Base-by-base conservation (phyloP, 2,113 vertebrate species). In the Marcusenius ussheri region DNA sequence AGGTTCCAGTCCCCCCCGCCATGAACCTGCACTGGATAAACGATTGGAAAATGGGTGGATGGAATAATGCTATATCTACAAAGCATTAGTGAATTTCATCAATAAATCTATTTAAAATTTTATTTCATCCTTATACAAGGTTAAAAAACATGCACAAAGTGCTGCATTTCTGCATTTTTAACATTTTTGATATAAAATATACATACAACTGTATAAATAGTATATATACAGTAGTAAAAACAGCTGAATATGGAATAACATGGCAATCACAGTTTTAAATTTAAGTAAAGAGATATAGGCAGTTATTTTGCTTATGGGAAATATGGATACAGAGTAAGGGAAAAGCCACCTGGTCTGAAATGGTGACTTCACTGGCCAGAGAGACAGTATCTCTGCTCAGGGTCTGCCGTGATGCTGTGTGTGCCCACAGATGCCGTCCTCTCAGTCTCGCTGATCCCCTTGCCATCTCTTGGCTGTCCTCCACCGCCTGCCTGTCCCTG, bases 351-450 rank as follows among this genome's bases (percentile, higher is more conserved):
- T 83, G 93, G 89, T 91, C 90, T 90, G 92, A 94, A 88, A 88
- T 1, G 19, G 90, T 45, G 1, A 56, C 31, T 62, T 94, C 93
- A 3, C 93, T 94, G 90, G 89, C 24, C 77, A 95, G 83, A 31
- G 93, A 95, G 1, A 92, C 6, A 0, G 91, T 92, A 90, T 95
- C 94, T 87, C 92, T 94, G 87, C 27, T 94, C 80, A 93, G 92
- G 31, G 92, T 93, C 88, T 90, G 87, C 4, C 51, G 90, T 90
- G 85, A 56, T 58, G 39, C 24, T 77, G 47, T 13, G 13, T 31
- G 86, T 31, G 84, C 66, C 46, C 88, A 89, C 70, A 50, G 45
- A 42, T 35, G 24, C 31, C 39, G 13, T 62, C 27, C 24, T 19
- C 42, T 17, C 86, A 85, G 88, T 83, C 45, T 51, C 49, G 62